A percentile compares a stretch with the other conserved stretches of the same genome.
Conservation (phyloP, 2,888 invertebrate species). For the Nemotelus pantherinus region DNA sequence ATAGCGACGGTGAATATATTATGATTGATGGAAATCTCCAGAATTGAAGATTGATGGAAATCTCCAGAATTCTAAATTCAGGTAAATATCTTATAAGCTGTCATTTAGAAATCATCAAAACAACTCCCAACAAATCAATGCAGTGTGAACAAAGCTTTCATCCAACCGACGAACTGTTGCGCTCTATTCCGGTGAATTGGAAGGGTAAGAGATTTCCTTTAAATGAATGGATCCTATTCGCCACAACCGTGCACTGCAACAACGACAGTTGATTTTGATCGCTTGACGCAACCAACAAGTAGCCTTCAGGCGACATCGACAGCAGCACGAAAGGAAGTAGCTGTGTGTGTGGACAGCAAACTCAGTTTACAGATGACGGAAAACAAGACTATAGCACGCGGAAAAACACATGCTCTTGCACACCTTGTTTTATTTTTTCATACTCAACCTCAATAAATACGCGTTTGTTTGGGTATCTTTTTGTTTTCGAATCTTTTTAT, state of each 20-base stretch:
- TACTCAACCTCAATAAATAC: conserved; percentile 10
- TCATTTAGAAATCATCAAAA: no score
- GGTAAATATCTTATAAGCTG: no score
- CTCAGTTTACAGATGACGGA: conserved; percentile 21
- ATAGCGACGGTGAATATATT: no score
- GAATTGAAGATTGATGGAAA: no score
- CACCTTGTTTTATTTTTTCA: conserved; percentile 31
- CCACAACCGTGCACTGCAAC: conserved; percentile 14
- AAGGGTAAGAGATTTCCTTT: conserved; percentile 32
- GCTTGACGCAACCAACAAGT: background rate
- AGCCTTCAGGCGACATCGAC: background rate
- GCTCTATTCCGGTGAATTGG: conserved; percentile 10
- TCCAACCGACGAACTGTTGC: conserved; percentile 10
- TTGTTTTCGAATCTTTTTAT: background rate
- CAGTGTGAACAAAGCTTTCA: background rate
- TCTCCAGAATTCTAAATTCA: no score
- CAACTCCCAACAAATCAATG: background rate
- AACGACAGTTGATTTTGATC: background rate
- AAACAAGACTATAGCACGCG: conserved; percentile 21
- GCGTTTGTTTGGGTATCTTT: conserved; percentile 1
- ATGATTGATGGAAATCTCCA: no score
- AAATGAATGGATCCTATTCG: conserved; percentile 22
- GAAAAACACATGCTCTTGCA: conserved; percentile 12
- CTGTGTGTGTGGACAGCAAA: background rate
- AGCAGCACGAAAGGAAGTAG: conserved; percentile 27